phyloP scores from a whole-genome alignment of 2,113 vertebrate genomes.

The Eretmodus cyanostictus region DNA sequence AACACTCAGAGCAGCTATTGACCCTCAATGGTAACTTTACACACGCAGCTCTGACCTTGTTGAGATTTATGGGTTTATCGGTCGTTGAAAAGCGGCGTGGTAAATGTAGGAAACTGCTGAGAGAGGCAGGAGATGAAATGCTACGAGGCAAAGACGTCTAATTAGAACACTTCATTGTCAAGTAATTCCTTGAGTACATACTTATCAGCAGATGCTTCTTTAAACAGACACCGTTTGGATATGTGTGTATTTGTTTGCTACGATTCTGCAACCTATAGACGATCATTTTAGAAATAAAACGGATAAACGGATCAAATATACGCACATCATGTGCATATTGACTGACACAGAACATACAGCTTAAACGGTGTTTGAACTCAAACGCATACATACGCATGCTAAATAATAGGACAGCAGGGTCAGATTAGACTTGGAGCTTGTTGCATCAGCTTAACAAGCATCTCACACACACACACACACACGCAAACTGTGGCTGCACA shows the following conservation, averaged over 20 bases:
- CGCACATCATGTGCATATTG: not conserved
- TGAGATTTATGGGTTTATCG: not conserved
- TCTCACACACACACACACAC: not conserved
- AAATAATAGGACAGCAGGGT: slow-evolving; percentile 4
- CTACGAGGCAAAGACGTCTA: not conserved
- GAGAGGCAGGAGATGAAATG: not conserved
- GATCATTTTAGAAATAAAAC: not conserved
- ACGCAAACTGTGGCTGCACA: not conserved
- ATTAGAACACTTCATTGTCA: not conserved
- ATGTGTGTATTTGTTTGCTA: not conserved
- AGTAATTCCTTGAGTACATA: not conserved
- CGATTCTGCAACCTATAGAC: not conserved
- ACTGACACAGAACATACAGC: not conserved
- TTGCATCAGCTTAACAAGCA: slow-evolving; percentile 1
- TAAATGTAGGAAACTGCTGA: not conserved
- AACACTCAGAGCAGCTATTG: not conserved
- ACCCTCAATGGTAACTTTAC: not conserved
- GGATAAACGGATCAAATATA: not conserved
- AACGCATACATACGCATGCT: not conserved
- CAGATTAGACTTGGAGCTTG: slow-evolving; percentile 7
- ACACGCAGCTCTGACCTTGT: not conserved
- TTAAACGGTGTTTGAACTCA: not conserved
- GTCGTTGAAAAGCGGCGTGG: not conserved
- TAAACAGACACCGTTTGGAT: not conserved
- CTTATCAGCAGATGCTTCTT: not conserved